Conservation (phyloP, 1,140 invertebrate genomes). For the Pteromalus puparum region DNA sequence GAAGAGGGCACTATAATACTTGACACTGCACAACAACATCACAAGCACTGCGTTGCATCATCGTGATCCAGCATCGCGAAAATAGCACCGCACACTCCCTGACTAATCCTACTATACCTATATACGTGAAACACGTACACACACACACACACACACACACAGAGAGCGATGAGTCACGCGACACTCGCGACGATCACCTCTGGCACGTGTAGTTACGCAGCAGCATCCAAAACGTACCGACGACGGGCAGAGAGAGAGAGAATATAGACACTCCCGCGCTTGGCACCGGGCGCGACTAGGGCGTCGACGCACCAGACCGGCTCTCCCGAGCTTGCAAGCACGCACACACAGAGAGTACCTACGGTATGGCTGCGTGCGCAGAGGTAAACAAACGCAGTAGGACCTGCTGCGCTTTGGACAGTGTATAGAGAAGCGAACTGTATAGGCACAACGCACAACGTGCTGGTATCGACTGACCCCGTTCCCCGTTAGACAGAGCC, state of each 20-base stretch:
- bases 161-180: too few species aligned
- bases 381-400: neutral
- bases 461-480: slow-evolving; percentile 65
- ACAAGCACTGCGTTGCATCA: neutral
- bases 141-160: too few species aligned
- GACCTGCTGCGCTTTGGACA: neutral
- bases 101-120: too few species aligned
- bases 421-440: too few species aligned
- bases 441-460: neutral
- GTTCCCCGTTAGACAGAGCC: slow-evolving; percentile 57
- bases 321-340: neutral
- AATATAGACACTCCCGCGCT: neutral
- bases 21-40: neutral
- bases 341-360: neutral
- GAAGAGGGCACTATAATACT: too few species aligned
- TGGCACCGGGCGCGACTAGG: slow-evolving; percentile 12
- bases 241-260: neutral
- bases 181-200: neutral
- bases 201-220: neutral
- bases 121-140: too few species aligned
- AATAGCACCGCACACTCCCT: neutral
- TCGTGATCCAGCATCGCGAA: too few species aligned
- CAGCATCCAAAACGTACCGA: neutral
- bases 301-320: slow-evolving; percentile 28
- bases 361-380: neutral